Evolutionary conservation across 1,140 invertebrate species (phyloP).

Genomic region (Drosophila orosa): DNA sequence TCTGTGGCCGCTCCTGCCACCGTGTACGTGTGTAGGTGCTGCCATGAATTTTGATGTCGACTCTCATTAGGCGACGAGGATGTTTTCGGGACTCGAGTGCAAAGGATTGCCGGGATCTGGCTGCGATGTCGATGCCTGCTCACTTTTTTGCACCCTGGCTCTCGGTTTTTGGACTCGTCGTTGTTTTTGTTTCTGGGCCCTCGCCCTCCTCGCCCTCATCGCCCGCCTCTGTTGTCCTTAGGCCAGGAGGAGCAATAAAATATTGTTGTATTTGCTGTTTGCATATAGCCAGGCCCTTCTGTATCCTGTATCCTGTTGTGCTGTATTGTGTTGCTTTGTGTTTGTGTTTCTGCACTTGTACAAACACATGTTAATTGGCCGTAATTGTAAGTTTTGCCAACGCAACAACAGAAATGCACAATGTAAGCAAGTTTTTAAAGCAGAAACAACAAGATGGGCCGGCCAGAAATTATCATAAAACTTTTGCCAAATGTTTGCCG

Average conservation of each 20-base stretch:
- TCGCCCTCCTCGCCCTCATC: too few species aligned
- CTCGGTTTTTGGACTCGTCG: neutral
- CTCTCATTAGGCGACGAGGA: slow-evolving; percentile 73
- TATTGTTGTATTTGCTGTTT: slow-evolving; percentile 79
- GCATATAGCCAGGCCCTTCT: slow-evolving; percentile 21
- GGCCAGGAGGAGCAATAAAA: slow-evolving; percentile 70
- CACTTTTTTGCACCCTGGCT: slow-evolving; percentile 31
- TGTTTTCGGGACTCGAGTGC: slow-evolving; percentile 43
- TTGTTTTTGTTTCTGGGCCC: slow-evolving; percentile 39
- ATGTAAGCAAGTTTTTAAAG: slow-evolving; percentile 62
- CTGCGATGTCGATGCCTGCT: slow-evolving; percentile 46
- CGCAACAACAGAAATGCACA: slow-evolving; percentile 64
- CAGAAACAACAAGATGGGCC: slow-evolving; percentile 54
- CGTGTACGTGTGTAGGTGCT: slow-evolving; percentile 73
- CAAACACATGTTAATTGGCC: slow-evolving; percentile 83
- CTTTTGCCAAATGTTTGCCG: slow-evolving; percentile 68
- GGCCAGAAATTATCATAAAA: slow-evolving; percentile 70
- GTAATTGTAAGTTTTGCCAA: slow-evolving; percentile 76
- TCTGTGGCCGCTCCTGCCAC: slow-evolving; percentile 6
- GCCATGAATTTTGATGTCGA: slow-evolving; percentile 79
- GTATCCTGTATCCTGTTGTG: slow-evolving; percentile 3
- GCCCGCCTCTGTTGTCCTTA: slow-evolving; percentile 34
- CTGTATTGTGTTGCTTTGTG: slow-evolving; percentile 37
- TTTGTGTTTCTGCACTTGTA: slow-evolving; percentile 80
- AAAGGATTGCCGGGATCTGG: slow-evolving; percentile 63